These are phyloP conservation scores for Daubentonia madagascariensis DNA, from an alignment of 2,113 vertebrate species.

Conservation along the genomic window DNA sequence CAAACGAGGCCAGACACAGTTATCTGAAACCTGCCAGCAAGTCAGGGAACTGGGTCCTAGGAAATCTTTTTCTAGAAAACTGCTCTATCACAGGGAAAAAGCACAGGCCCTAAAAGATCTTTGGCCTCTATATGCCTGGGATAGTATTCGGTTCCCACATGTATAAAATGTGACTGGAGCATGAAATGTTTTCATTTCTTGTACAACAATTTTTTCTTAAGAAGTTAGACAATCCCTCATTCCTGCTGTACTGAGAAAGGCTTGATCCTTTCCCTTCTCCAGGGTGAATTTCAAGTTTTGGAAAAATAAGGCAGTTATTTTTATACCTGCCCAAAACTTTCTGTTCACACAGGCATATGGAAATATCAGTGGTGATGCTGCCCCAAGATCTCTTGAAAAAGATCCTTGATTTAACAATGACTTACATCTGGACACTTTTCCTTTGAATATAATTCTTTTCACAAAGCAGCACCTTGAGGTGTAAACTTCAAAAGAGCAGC, in stretches of 20 bases:
- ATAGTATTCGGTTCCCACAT: not conserved
- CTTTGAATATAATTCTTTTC: slow-evolving; percentile 4
- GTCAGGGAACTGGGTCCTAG: not conserved
- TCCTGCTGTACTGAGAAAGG: not conserved
- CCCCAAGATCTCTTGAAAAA: not conserved
- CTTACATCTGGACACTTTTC: not conserved
- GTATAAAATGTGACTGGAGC: not conserved
- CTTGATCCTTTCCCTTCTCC: not conserved
- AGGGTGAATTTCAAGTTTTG: slow-evolving; percentile 8
- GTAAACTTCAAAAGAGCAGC: slow-evolving; percentile 37
- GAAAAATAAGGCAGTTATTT: slow-evolving; percentile 4
- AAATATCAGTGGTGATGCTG: not conserved
- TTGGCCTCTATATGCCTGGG: not conserved
- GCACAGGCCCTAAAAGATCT: not conserved
- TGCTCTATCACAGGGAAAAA: not conserved
- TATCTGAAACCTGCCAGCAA: slow-evolving; percentile 38
- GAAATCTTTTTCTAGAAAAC: not conserved
- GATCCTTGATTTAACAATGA: not conserved
- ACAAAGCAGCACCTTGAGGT: slow-evolving; percentile 33
- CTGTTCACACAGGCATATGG: not conserved
- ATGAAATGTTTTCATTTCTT: slow-evolving; percentile 1
- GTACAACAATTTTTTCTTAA: not conserved
- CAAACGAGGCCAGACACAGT: not conserved
- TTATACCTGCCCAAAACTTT: not conserved
- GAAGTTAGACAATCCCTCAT: not conserved